A percentile compares a stretch with the other conserved stretches of the same genome.
phyloP scores from a whole-genome alignment of 1,140 invertebrate species.

The Drosophila sulfurigaster region DNA sequence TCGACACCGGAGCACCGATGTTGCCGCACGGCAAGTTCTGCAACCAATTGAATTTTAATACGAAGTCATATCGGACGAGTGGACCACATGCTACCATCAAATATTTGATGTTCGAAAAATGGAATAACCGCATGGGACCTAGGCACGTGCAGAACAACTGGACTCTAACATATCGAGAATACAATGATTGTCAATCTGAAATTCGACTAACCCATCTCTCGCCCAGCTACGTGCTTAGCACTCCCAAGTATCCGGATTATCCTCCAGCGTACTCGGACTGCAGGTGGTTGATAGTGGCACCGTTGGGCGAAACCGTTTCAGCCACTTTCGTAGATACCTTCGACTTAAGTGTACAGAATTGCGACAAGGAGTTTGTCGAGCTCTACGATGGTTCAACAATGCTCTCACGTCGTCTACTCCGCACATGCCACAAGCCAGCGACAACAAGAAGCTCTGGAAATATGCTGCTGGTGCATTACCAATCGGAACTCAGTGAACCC shows the following conservation, averaged over 20 bases:
- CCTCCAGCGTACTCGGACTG: slow-evolving; percentile 91
- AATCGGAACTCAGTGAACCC: slow-evolving; percentile 88
- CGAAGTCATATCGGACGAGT: slow-evolving; percentile 42
- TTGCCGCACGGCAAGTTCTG: slow-evolving; percentile 84
- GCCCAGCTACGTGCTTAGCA: slow-evolving; percentile 86
- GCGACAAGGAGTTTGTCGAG: slow-evolving; percentile 90
- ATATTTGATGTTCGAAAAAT: slow-evolving; percentile 23
- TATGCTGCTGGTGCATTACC: slow-evolving; percentile 90
- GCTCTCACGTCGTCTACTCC: slow-evolving; percentile 87
- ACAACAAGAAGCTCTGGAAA: slow-evolving; percentile 86
- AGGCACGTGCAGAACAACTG: slow-evolving; percentile 1
- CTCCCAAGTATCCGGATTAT: slow-evolving; percentile 92
- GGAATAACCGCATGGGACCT: not conserved
- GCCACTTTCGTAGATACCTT: slow-evolving; percentile 91
- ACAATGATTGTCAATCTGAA: slow-evolving; percentile 60
- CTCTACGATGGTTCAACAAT: slow-evolving; percentile 91
- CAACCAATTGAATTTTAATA: slow-evolving; percentile 24
- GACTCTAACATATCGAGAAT: slow-evolving; percentile 75
- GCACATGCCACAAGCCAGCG: slow-evolving; percentile 87
- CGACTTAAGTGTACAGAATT: slow-evolving; percentile 87
- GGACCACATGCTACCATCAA: slow-evolving; percentile 58
- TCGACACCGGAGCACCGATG: slow-evolving; percentile 88
- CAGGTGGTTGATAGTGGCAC: slow-evolving; percentile 90
- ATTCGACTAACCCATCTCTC: slow-evolving; percentile 80
- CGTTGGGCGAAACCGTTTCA: slow-evolving; percentile 89